phyloP scores from a whole-genome alignment of 1,140 invertebrate genomes.

The Vollenhovia emeryi region DNA sequence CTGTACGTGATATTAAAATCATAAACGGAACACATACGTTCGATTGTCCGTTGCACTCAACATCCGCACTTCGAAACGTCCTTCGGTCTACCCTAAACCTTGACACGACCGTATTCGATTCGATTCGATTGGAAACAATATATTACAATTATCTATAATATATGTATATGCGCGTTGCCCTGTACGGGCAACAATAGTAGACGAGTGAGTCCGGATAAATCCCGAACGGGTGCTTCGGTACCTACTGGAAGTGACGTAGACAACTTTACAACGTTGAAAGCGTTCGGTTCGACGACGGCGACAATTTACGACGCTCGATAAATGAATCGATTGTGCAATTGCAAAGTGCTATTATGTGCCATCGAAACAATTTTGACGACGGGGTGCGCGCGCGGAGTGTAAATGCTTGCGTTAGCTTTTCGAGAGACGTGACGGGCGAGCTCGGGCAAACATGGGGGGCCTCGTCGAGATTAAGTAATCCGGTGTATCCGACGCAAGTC shows the following conservation, averaged over 20 bases:
- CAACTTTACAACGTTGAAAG: not conserved
- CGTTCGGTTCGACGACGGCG: not conserved
- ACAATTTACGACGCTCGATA: conserved; percentile 17
- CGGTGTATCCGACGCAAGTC: not conserved
- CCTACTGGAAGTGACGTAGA: not conserved
- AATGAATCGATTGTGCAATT: conserved; percentile 31
- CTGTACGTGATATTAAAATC: not conserved
- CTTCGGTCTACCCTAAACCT: not conserved
- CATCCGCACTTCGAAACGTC: not conserved
- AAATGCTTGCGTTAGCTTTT: conserved; percentile 53
- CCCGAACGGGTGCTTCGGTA: not conserved
- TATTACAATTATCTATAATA: not conserved
- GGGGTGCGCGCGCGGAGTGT: not conserved
- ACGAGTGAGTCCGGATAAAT: not conserved
- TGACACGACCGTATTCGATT: not conserved
- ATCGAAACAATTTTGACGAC: conserved; percentile 57
- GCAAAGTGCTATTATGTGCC: not conserved
- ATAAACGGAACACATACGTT: not conserved
- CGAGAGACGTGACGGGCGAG: conserved; percentile 46
- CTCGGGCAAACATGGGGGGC: not conserved
- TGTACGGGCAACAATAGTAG: not conserved
- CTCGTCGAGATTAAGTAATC: conserved; percentile 60
- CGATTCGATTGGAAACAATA: conserved; percentile 6
- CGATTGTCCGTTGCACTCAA: not conserved
- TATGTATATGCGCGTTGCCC: not conserved